Conservation (phyloP, 2,797 vertebrate genomes). For the Saxicola maurus region DNA sequence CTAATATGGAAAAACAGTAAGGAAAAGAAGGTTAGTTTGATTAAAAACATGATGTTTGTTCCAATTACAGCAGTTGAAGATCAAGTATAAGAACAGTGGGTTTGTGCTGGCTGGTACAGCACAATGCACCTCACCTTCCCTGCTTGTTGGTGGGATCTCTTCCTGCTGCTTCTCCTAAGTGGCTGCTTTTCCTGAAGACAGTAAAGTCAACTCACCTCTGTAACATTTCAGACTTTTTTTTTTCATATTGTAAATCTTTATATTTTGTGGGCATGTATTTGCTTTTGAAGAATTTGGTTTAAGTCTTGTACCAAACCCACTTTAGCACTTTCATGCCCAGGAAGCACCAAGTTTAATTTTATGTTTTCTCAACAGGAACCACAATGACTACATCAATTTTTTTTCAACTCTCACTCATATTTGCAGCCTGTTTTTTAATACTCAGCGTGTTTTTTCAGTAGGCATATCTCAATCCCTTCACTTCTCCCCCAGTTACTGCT, state of each 20-base stretch:
- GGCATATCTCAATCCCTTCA: background rate
- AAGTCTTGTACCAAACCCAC: background rate
- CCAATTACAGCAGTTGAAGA: background rate
- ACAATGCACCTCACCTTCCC: background rate
- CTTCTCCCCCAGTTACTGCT: background rate
- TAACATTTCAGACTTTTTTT: background rate
- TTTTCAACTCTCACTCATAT: background rate
- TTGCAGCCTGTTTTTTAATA: background rate
- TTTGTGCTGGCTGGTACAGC: background rate
- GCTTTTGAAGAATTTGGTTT: background rate
- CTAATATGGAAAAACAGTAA: background rate
- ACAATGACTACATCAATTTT: background rate
- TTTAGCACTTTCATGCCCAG: background rate
- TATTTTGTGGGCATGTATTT: background rate
- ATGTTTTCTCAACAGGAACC: background rate
- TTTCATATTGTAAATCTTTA: background rate
- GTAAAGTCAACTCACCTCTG: background rate
- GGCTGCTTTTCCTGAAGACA: background rate
- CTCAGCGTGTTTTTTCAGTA: background rate
- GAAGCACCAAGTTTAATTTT: background rate
- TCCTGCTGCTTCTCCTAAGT: background rate
- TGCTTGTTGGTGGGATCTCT: background rate
- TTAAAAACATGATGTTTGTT: background rate
- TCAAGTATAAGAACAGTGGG: background rate
- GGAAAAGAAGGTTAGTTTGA: background rate